phyloP scores from a whole-genome alignment of 2,113 vertebrate genomes.

The Leptocoma aspasia region DNA sequence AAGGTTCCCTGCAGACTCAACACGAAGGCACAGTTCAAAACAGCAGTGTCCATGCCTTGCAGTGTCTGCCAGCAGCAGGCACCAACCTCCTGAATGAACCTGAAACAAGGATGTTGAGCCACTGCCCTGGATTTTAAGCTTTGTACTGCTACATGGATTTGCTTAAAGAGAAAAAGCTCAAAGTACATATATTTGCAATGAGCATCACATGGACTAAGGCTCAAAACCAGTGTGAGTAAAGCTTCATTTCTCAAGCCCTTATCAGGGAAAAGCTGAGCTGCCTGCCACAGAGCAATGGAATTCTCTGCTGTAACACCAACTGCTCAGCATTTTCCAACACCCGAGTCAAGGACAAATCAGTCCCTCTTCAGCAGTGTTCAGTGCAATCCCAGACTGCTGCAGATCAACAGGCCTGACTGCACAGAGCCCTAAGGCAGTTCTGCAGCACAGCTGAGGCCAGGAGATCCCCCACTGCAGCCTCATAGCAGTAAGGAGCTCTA shows the following conservation, averaged over 20 bases:
- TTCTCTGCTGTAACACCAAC: background rate
- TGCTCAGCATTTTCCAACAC: background rate
- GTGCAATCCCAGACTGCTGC: background rate
- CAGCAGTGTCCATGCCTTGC: background rate
- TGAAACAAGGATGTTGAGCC: background rate
- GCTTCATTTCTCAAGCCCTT: background rate
- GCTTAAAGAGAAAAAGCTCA: background rate
- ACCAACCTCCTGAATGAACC: background rate
- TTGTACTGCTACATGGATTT: background rate
- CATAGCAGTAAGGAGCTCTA: background rate
- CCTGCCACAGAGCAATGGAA: background rate
- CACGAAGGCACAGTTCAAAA: background rate
- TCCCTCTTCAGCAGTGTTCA: background rate
- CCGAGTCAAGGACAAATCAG: background rate
- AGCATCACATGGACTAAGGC: background rate
- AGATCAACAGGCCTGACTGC: background rate
- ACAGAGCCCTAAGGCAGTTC: background rate
- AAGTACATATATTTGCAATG: background rate
- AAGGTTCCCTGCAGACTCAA: background rate
- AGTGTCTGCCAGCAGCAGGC: background rate
- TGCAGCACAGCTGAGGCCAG: background rate
- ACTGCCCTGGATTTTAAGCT: background rate
- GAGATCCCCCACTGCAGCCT: background rate
- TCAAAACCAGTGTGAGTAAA: background rate
- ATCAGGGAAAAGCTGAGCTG: background rate